Evolutionary conservation across 1,140 invertebrate genomes (phyloP), one percentile per base, ranked within the genome.

Genomic region (Eubasilissa regina): DNA sequence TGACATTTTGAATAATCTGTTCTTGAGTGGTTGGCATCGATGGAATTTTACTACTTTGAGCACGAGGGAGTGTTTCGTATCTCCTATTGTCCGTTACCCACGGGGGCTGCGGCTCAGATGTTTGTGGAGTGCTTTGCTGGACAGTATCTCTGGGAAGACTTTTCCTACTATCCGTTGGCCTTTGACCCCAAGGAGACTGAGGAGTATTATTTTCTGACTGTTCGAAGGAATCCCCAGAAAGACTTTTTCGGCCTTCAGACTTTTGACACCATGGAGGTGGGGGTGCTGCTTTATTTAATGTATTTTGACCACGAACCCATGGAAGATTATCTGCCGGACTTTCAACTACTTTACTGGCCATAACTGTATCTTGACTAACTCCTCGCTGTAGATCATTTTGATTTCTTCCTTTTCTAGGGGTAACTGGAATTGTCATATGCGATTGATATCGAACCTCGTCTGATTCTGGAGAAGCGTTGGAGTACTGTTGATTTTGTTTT

Each of bases 241-340:
- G 25, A 76, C 85, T 88, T 82, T 84, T 86, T 55, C 85, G 85
- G 19, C 84, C 84, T 73, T 89, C 87, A n/a, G 87, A 83, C 73
- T 84, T 86, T 78, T 88, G 87, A 72, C 86, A 87, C 89, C 89
- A 89, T 21, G 80, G 85, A n/a, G 89, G 89, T 15, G 87, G 87
- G 19, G 87, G 87, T 55, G 87, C 87, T 83, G 88, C 86, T 7
- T 87, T 89, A 83, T 89, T 89, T 4, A 74, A 64, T 81, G 88
- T 85, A 78, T 87, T 88, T 64, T 89, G 87, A 56, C 86, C 85
- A 81, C 87, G 88, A n/a, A 87, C 87, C 86, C 86, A 89, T 6
- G 87, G 86, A 47, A 88, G 86, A 58, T 88, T 85, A 6, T 87
- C 84, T 77, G 87, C 87, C 4, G 88, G 88, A 82, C 86, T 89